These are phyloP conservation scores for Brassicogethes aeneus DNA, from an alignment of 2,888 invertebrate genomes.

Conservation along the genomic window DNA sequence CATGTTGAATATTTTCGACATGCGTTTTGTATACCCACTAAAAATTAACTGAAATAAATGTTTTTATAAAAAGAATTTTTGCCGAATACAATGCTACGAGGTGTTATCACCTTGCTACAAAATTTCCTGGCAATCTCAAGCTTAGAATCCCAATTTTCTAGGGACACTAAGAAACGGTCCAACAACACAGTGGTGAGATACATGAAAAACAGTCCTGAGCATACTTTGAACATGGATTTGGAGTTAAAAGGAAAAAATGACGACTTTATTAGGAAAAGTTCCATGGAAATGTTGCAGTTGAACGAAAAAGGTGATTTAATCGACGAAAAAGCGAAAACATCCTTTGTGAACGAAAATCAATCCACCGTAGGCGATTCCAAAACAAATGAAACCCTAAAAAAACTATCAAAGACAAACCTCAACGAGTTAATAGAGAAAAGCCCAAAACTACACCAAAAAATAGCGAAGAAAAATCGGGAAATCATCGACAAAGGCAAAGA, in stretches of 20 bases:
- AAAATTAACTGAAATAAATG: background rate
- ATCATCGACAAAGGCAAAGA: conserved; percentile 15
- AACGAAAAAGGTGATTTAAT: background rate
- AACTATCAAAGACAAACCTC: background rate
- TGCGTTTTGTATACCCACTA: background rate
- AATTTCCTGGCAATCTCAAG: conserved; percentile 22
- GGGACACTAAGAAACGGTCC: conserved; percentile 21
- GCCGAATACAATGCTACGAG: conserved; percentile 26
- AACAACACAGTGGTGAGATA: conserved; percentile 16
- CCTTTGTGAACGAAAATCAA: too few species aligned
- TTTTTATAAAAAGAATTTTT: background rate
- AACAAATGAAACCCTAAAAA: background rate
- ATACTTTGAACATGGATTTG: conserved; percentile 19
- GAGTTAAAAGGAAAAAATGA: conserved; percentile 17
- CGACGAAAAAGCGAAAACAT: background rate
- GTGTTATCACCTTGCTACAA: conserved; percentile 25
- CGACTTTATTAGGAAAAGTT: background rate
- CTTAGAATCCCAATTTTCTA: conserved; percentile 12
- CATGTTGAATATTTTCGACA: background rate
- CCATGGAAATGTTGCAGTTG: background rate
- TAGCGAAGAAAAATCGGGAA: background rate
- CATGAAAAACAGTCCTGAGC: conserved; percentile 17
- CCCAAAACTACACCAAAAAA: background rate
- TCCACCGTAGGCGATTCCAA: too few species aligned
- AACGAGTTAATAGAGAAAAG: background rate